Percentiles rank a stretch among this genome's conserved stretches.
phyloP scores from a whole-genome alignment of 64 coral and sea anemone genomes.

The Catalaphyllia jardinei region DNA sequence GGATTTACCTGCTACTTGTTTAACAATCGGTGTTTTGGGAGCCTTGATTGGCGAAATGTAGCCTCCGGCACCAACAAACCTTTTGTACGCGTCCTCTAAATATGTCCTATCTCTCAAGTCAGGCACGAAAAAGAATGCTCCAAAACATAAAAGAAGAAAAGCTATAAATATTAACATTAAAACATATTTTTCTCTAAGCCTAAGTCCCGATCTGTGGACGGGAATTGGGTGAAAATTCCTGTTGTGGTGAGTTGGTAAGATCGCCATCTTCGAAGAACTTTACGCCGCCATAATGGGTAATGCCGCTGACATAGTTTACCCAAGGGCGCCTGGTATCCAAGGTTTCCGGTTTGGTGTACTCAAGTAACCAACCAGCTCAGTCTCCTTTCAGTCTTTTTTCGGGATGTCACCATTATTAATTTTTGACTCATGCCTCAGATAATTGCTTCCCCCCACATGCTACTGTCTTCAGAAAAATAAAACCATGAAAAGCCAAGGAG shows the following conservation, averaged over 20 bases:
- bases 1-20: slow-evolving; percentile 58
- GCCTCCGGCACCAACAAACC: slow-evolving; percentile 70
- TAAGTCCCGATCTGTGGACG: slow-evolving; percentile 77
- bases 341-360: no score
- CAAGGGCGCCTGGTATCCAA: not conserved
- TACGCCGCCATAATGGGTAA: slow-evolving; percentile 69
- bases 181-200: slow-evolving; percentile 98
- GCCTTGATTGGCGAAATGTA: slow-evolving; percentile 73
- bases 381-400: no score
- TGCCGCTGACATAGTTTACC: slow-evolving; percentile 28
- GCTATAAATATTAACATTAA: slow-evolving; percentile 95
- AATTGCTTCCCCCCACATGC: no score
- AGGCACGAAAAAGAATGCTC: slow-evolving; percentile 98
- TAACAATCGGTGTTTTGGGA: slow-evolving; percentile 71
- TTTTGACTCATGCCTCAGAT: no score
- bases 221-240: slow-evolving; percentile 69
- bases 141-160: slow-evolving; percentile 94
- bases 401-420: no score
- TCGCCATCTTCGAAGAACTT: slow-evolving; percentile 56
- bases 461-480: no score
- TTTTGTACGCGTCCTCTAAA: slow-evolving; percentile 78
- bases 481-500: no score
- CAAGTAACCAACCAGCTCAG: no score
- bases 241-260: slow-evolving; percentile 95
- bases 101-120: slow-evolving; percentile 84